Evolutionary conservation across 2,113 vertebrate species (phyloP).

Genomic region (Leucopsar rothschildi): DNA sequence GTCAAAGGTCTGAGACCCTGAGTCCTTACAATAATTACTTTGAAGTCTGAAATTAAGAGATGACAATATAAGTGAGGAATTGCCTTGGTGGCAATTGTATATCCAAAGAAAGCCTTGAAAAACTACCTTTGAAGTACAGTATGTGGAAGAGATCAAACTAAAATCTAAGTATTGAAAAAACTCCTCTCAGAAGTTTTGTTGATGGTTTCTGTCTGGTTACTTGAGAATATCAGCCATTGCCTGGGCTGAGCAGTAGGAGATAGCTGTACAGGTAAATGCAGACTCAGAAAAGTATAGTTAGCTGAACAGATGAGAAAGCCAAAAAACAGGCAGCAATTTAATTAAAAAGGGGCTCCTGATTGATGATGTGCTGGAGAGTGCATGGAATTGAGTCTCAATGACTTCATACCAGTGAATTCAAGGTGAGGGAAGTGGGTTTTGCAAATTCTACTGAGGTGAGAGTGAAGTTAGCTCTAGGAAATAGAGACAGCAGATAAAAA

Average conservation of each 20-base stretch:
- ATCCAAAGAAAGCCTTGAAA: background rate
- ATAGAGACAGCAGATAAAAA: background rate
- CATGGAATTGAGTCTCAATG: background rate
- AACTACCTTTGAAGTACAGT: background rate
- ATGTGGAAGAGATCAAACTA: background rate
- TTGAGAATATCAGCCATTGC: background rate
- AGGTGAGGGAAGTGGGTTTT: background rate
- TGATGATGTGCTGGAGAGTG: background rate
- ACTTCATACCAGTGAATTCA: background rate
- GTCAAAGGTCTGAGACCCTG: background rate
- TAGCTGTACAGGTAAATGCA: background rate
- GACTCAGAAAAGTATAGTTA: background rate
- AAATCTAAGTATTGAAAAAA: background rate
- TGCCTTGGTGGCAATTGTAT: background rate
- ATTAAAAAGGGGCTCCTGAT: background rate
- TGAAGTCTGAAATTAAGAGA: background rate
- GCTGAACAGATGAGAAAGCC: background rate
- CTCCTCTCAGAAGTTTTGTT: background rate
- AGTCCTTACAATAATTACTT: background rate
- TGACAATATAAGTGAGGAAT: background rate
- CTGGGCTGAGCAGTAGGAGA: background rate
- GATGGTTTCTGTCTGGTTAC: background rate
- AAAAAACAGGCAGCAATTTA: background rate
- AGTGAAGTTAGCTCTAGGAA: background rate
- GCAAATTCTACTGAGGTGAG: background rate